Base-by-base conservation (phyloP, 2,113 vertebrate species). In the Corynorhinus townsendii region DNA sequence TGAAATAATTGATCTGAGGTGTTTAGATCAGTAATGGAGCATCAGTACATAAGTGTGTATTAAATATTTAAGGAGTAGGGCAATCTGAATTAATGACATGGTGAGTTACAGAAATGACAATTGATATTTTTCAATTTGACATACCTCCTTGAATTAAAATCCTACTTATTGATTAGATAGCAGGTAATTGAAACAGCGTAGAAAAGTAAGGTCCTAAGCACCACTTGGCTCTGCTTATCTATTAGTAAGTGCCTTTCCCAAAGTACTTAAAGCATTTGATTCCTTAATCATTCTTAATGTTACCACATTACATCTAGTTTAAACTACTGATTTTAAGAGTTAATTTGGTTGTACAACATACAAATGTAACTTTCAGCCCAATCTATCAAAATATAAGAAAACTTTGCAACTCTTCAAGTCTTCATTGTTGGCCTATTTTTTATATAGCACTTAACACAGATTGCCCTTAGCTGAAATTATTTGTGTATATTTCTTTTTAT, bases 21-120 rank as follows among this genome's bases (percentile, higher is more conserved):
- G 22, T 86, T 86, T 86, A 80, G 22, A 69, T 85, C 30, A 79
- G 16, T 66, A 17, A 10, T 49, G 38, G 28, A 89, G 28, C 2
- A 76, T 7, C 5, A 43, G 0, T 79, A 56, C 33, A 11, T 64
- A 85, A 49, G 3, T 62, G 30, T 80, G 69, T 86, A 66, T 86
- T 94, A 95, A 94, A 82, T 94, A 93, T 94, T 93, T 84, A 86
- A 3, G 8, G 5, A 89, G 17, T 82, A 47, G 24, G 11, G 49
- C 38, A 38, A 45, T 89, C 28, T 54, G 26, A 79, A 77, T 89
- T 82, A 90, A 76, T 73, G 24, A 82, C 64, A 73, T 52, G 2
- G 15, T 88, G 40, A 64, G 14, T 59, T 93, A 88, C 22, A 79
- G 28, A 85, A 71, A 82, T 52, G 20, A 4, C 20, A 94, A 82